Evolutionary conservation across 1,140 invertebrate genomes (phyloP).

Genomic region (Ephestia elutella): DNA sequence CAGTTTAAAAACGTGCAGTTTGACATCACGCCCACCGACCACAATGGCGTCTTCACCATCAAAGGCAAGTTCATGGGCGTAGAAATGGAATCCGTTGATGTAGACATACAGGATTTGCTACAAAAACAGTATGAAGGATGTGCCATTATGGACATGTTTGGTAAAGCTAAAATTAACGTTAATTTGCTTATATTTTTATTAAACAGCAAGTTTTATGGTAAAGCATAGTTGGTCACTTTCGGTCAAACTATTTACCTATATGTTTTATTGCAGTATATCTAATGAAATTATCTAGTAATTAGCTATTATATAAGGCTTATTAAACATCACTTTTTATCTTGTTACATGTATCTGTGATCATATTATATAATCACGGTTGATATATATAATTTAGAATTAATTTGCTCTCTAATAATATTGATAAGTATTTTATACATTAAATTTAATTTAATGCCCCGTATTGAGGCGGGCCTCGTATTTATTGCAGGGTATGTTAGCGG

Average conservation of each 20-base stretch:
- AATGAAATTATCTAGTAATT: too few relatives aligned
- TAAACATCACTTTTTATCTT: conserved; percentile 1
- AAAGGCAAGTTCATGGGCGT: conserved; percentile 88
- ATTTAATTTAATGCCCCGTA: too few relatives aligned
- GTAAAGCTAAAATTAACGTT: conserved; percentile 85
- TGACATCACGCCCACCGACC: conserved; percentile 82
- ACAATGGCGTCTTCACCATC: conserved; percentile 81
- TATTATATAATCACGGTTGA: neutral
- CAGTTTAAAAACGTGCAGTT: conserved; percentile 87
- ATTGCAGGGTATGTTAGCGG: too few relatives aligned
- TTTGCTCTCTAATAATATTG: neutral
- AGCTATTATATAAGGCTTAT: too few relatives aligned
- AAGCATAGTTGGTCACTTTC: conserved; percentile 32
- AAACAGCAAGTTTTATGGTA: conserved; percentile 87
- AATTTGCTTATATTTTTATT: conserved; percentile 85
- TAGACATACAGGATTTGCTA: conserved; percentile 85
- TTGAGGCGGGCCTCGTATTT: too few relatives aligned
- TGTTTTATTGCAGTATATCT: too few relatives aligned
- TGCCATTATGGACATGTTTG: conserved; percentile 86
- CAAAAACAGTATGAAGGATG: conserved; percentile 87
- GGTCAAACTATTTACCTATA: too few relatives aligned
- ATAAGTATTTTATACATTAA: too few relatives aligned
- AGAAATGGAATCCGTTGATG: conserved; percentile 83
- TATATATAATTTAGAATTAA: neutral
- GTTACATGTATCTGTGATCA: neutral